Evolutionary conservation across 2,888 invertebrate genomes (phyloP).

Genomic region (Phalera bucephala): DNA sequence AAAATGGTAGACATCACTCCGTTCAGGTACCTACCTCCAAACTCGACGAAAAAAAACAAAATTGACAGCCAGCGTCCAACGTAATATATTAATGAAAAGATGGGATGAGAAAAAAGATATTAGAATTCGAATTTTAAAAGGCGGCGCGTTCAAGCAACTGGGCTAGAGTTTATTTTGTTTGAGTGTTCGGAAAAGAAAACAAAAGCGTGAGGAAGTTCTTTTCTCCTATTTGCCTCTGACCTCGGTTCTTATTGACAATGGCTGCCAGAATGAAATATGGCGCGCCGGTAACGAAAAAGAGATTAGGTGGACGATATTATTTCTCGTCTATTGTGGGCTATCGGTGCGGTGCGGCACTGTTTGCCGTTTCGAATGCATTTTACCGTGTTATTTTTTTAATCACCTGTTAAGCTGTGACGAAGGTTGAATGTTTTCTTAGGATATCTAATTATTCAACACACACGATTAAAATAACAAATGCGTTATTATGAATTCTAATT

Average conservation of each 20-base stretch:
- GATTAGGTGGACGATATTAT: conserved; percentile 77
- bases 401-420: conserved; percentile 64
- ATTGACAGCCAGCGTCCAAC: conserved; percentile 69
- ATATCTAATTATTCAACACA: conserved; percentile 28
- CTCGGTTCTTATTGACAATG: conserved; percentile 80
- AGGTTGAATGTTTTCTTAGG: conserved; percentile 62
- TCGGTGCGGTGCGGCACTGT: conserved; percentile 53
- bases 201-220: conserved; percentile 65
- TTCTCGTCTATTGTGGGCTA: conserved; percentile 50
- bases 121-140: conserved; percentile 73
- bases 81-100: conserved; percentile 81
- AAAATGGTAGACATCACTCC: conserved; percentile 54
- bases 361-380: conserved; percentile 56
- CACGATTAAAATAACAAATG: conserved; percentile 26
- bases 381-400: conserved; percentile 59
- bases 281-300: conserved; percentile 75
- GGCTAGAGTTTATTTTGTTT: conserved; percentile 74
- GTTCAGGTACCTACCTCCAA: conserved; percentile 52
- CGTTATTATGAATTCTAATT: conserved; percentile 8
- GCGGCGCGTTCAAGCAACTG: conserved; percentile 75
- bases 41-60: conserved; percentile 52
- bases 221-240: conserved; percentile 80
- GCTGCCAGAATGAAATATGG: conserved; percentile 82
- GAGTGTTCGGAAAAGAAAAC: conserved; percentile 75
- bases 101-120: conserved; percentile 64